Evolutionary conservation across 2,888 invertebrate genomes (phyloP).

Genomic region (Hirtodrosophila trivittata): DNA sequence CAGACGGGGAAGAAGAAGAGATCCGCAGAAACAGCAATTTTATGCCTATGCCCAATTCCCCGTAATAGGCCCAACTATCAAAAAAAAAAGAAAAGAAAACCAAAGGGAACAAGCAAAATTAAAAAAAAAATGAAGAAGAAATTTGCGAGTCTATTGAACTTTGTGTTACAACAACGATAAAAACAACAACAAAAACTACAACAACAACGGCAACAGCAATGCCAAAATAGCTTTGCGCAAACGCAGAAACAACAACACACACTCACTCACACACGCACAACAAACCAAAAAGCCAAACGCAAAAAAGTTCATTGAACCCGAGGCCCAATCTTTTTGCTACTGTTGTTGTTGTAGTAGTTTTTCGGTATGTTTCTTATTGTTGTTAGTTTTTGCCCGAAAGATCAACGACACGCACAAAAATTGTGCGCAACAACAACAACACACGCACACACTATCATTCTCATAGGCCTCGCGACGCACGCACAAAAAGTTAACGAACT

Average conservation of each 20-base stretch:
- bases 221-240: slow-evolving; percentile 43
- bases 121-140: slow-evolving; percentile 20
- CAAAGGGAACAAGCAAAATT: not conserved
- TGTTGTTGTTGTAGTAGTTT: slow-evolving; percentile 24
- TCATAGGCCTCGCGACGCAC: slow-evolving; percentile 49
- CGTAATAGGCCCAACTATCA: slow-evolving; percentile 28
- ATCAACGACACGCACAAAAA: slow-evolving; percentile 78
- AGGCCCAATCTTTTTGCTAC: slow-evolving; percentile 31
- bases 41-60: slow-evolving; percentile 7
- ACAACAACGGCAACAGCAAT: slow-evolving; percentile 11
- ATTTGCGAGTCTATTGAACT: slow-evolving; percentile 79
- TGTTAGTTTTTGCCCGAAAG: slow-evolving; percentile 48
- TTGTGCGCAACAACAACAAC: slow-evolving; percentile 32
- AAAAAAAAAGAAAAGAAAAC: slow-evolving; percentile 8
- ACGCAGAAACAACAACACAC: slow-evolving; percentile 16
- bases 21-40: not conserved
- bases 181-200: slow-evolving; percentile 12
- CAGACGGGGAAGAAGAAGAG: not conserved
- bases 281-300: slow-evolving; percentile 51
- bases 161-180: slow-evolving; percentile 53
- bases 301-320: slow-evolving; percentile 73
- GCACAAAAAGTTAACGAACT: slow-evolving; percentile 66
- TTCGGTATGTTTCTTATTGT: slow-evolving; percentile 1
- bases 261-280: slow-evolving; percentile 9
- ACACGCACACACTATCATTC: slow-evolving; percentile 30